Base-by-base conservation (phyloP, 2,113 vertebrate species). In the Rhinogobius similis region DNA sequence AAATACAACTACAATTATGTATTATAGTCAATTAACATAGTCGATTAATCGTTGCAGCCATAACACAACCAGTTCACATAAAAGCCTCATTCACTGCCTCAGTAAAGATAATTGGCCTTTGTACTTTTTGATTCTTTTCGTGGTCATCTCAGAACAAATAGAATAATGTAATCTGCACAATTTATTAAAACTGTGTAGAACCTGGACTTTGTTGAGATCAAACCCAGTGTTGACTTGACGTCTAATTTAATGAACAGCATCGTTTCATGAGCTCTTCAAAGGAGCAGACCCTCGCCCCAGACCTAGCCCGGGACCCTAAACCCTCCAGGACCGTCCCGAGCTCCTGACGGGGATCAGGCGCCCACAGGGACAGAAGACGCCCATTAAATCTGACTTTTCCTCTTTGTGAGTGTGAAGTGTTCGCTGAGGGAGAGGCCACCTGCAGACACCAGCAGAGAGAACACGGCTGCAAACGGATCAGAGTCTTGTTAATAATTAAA, bases 311-410 rank as follows among this genome's bases (percentile, higher is more conserved):
- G 20, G 27, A 59, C 27, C 29, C 58, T 2, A 36, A n/a, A 61
- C 26, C 27, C 29, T 9, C 20, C 11, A 23, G 5, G 36, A 26
- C 23, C 32, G 0, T 4, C 21, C 23, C 14, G 20, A 16, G 26
- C 62, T 36, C 48, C 8, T 62, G 2, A 0, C 14, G 1, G 14
- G 2, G 10, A 3, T 38, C 23, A n/a, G 58, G 18, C 23, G 24
- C 62, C 67, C 23, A 3, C 68, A 11, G 73, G 67, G 50, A 20
- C 39, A 59, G 39, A 1, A 6, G 53, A 21, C 12, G 16, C 26
- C 62, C 73, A 67, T 70, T 81, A 72, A 44, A 72, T 55, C 1
- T 76, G 75, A 81, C 75, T 83, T 76, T 58, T 71, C 48, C 75
- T 67, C 14, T 67, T 76, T 61, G 84, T 27, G 72, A n/a, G 70